These are phyloP conservation scores for Crotophaga sulcirostris DNA, from an alignment of 2,113 vertebrate species.

Conservation along the genomic window DNA sequence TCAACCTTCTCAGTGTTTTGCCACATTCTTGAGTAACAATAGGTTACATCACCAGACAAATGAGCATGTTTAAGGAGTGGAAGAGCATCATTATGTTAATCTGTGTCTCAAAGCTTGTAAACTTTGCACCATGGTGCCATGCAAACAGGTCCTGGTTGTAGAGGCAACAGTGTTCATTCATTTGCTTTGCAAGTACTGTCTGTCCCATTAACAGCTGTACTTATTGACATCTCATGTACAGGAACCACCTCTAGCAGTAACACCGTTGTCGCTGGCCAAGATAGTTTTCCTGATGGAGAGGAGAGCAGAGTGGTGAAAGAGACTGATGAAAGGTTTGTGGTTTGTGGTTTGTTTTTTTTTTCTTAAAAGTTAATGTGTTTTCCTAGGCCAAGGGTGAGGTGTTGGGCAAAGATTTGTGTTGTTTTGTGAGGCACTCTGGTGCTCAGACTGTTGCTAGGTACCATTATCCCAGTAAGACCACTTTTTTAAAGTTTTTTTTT, in stretches of 20 bases:
- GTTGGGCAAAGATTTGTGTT: not conserved
- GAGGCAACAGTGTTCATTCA: not conserved
- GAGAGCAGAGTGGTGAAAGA: constrained; percentile 88
- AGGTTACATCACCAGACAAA: not conserved
- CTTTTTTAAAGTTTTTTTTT: no score
- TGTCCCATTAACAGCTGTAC: not conserved
- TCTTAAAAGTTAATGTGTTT: not conserved
- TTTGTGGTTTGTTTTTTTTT: not conserved
- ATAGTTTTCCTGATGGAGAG: constrained; percentile 87
- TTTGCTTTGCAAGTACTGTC: not conserved
- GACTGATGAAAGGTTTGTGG: constrained; percentile 88
- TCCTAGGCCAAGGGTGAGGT: not conserved
- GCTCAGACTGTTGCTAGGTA: not conserved
- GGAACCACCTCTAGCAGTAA: constrained; percentile 98
- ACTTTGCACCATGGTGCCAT: not conserved
- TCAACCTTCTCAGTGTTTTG: not conserved
- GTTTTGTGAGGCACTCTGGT: not conserved
- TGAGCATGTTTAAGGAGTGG: not conserved
- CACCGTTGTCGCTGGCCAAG: constrained; percentile 92
- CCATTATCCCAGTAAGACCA: fast-evolving
- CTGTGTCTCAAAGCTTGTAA: not conserved
- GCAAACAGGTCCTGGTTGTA: not conserved
- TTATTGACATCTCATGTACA: constrained; percentile 50
- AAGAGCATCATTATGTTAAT: not conserved
- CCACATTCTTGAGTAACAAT: not conserved